Percentiles rank a stretch among this genome's conserved stretches.
Evolutionary conservation across 2,113 vertebrate species (phyloP).

Genomic region (Australoheros scitulus): DNA sequence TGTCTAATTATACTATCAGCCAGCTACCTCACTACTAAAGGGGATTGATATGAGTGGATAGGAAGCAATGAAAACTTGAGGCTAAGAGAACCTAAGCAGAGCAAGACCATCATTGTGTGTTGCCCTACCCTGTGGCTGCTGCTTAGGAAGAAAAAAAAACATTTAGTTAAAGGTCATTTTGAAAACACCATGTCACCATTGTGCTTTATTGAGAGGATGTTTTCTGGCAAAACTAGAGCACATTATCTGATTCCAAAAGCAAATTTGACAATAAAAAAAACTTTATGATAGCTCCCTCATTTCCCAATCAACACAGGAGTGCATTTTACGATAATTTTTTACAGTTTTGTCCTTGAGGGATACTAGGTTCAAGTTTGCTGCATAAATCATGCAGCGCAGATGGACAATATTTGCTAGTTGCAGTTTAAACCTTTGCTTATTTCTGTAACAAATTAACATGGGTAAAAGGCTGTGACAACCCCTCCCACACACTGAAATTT

Average conservation of each 20-base stretch:
- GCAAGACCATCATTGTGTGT: background rate
- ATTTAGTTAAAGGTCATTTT: slow-evolving; percentile 24
- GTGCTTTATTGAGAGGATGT: background rate
- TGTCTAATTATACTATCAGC: slow-evolving; percentile 76
- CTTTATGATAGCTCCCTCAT: background rate
- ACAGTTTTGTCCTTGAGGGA: background rate
- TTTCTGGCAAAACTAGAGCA: background rate
- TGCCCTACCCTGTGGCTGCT: slow-evolving; percentile 30
- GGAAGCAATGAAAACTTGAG: slow-evolving; percentile 63
- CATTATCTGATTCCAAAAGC: background rate
- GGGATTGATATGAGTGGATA: slow-evolving; percentile 72
- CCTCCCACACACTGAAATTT: background rate
- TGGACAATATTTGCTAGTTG: background rate
- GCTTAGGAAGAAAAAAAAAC: slow-evolving; percentile 15
- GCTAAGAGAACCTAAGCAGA: background rate
- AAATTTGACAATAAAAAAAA: background rate
- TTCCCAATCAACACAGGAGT: background rate
- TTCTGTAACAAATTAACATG: background rate
- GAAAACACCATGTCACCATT: background rate
- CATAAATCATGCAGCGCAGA: background rate
- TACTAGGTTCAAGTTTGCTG: background rate
- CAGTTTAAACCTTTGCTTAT: background rate
- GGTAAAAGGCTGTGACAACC: background rate
- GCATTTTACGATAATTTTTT: background rate
- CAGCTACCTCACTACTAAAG: slow-evolving; percentile 67